A percentile compares a stretch with the other conserved stretches of the same genome.
These are phyloP conservation scores for Poecilia gillii DNA, from an alignment of 2,797 vertebrate genomes.

Conservation along the genomic window DNA sequence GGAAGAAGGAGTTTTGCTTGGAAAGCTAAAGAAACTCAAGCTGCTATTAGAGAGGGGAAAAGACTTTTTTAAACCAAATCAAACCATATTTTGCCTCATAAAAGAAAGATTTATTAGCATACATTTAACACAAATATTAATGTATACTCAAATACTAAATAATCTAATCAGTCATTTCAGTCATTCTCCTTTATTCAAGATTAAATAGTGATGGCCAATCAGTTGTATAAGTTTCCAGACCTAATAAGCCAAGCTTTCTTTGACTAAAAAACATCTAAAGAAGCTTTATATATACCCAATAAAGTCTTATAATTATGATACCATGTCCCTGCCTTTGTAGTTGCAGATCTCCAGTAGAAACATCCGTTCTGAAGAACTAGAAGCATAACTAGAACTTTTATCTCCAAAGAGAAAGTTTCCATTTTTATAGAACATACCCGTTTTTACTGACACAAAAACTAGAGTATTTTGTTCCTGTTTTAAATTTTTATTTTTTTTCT, in stretches of 20 bases:
- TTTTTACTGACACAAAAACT: neutral
- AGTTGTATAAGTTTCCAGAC: constrained; percentile 52
- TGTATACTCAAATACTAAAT: constrained; percentile 34
- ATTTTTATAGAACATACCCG: neutral
- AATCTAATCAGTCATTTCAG: constrained; percentile 56
- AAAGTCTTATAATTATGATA: constrained; percentile 55
- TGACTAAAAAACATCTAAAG: constrained; percentile 52
- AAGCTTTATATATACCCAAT: constrained; percentile 65
- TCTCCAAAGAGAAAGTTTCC: constrained; percentile 19
- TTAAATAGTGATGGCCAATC: constrained; percentile 57
- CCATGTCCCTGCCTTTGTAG: constrained; percentile 60
- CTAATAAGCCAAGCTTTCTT: constrained; percentile 64
- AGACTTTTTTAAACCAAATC: constrained; percentile 28
- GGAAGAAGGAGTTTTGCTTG: constrained; percentile 50
- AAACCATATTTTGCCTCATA: constrained; percentile 33
- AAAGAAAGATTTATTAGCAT: constrained; percentile 7
- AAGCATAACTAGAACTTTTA: constrained; percentile 23
- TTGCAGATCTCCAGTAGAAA: constrained; percentile 61
- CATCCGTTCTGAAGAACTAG: constrained; percentile 33
- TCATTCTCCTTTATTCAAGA: constrained; percentile 45
- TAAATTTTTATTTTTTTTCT: neutral
- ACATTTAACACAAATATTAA: constrained; percentile 17
- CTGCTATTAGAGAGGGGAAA: constrained; percentile 33
- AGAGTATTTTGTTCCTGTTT: neutral
- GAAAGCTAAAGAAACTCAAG: constrained; percentile 39